Evolutionary conservation across 2,113 vertebrate genomes (phyloP), one percentile per base, ranked within the genome.

Genomic region (Pelmatolapia mariae): DNA sequence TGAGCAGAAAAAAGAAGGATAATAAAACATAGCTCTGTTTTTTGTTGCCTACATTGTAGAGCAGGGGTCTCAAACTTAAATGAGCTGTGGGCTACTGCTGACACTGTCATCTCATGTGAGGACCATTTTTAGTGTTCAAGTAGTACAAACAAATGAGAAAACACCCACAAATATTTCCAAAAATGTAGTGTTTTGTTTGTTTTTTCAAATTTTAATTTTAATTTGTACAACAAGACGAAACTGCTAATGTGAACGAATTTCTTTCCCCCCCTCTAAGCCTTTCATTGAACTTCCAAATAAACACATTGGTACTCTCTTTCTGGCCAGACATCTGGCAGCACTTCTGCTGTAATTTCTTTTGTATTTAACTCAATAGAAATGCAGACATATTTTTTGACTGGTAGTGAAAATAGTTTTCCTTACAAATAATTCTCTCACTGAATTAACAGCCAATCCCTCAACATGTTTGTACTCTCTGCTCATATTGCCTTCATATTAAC

Each of bases 251-350:
- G 29, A 61, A 19, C 5, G 4, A 31, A 18, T 6, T 12, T 54
- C 10, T 1, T 2, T 1, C 3, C 10, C 24, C 24, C 1, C 1
- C 54, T 15, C 54, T 8, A 16, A 59, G 13, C 8, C 5, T 16
- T 59, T 59, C 56, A 29, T 29, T 59, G 5, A 31, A 31, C 5
- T 56, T 11, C 52, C 52, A 54, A 54, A 59, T 59, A 63, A 63
- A 36, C 59, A 63, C 31, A 63, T 36, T 63, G 18, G 6, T 0
- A n/a, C 61, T 36, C 59, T 63, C 61, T 66, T 66, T 5, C 31
- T 66, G 59, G 0, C 6, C 59, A 36, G 31, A 63, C 59, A 0
- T 12, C 31, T 66, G 61, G 10, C 61, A 66, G 61, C 61, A 66
- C 61, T 36, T 66, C 61, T 66, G 31, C 31, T 63, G 18, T 66